Evolutionary conservation across 2,113 vertebrate genomes (phyloP), one percentile per base, ranked within the genome.

Genomic region (Stegostoma tigrinum): DNA sequence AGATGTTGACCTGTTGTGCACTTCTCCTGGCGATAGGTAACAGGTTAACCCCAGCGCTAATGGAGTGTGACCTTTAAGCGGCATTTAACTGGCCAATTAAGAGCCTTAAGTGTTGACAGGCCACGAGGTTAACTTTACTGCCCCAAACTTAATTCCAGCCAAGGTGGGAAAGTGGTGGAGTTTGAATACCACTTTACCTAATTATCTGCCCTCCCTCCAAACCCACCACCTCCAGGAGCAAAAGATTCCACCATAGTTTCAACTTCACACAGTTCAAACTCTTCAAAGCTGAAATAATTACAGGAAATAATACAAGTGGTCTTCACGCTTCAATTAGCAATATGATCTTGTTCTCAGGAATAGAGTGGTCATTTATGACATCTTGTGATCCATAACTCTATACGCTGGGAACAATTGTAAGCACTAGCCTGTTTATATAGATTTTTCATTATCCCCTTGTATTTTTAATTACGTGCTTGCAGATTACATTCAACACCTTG

Each of bases 381-480:
- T n/a, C 30, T 64, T 27, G 5, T 52, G 30, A 52, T 27, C n/a
- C 64, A 70, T 45, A 68, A 61, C 38, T 68, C n/a, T 67, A 45
- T 23, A 30, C 91, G 24, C 27, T 23, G 21, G 27, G 19, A 94
- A 68, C 66, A 94, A 45, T 75, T 94, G 64, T 42, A 45, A 94
- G 67, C 67, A 94, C 42, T 94, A 94, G 66, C n/a, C 38, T 94
- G 64, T 94, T 94, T 68, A 94, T 67, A 94, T 70, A 27, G 91
- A 94, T 67, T 94, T 94, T 94, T 94, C 64, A 94, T 94, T 94
- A 94, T 68, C 91, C 91, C 14, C 91, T 94, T 94, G 66, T 94
- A 94, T 94, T 94, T 94, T 94, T 94, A 94, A 94, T 94, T 94
- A 94, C 12, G n/a, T 94, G 64, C 90, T 67, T 45, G 91, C 91